These are phyloP conservation scores for Pleuronectes platessa DNA, from an alignment of 2,113 vertebrate species.

Conservation along the genomic window DNA sequence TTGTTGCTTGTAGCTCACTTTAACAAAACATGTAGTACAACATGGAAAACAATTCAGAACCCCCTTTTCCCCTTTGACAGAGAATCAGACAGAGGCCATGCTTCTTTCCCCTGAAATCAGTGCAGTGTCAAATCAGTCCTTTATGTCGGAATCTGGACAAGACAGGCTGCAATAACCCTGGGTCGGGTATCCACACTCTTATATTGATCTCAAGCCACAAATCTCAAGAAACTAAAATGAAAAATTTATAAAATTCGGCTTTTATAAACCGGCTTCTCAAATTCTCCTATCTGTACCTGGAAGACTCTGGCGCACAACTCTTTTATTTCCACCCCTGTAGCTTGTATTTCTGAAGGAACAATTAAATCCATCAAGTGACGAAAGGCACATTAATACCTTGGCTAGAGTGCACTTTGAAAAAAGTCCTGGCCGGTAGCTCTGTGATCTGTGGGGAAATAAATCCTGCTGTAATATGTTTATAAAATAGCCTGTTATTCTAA, in stretches of 20 bases:
- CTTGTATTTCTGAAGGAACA: conserved; percentile 1
- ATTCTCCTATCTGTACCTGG: background rate
- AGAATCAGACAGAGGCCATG: background rate
- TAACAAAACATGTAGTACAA: background rate
- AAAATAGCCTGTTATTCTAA: background rate
- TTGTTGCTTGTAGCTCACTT: background rate
- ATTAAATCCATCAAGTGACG: background rate
- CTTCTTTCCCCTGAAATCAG: no score
- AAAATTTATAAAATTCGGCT: background rate
- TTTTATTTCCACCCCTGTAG: background rate
- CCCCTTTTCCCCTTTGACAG: background rate
- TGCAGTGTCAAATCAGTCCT: no score
- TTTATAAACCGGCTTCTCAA: background rate
- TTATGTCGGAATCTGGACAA: no score
- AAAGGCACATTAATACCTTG: background rate
- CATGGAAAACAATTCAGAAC: background rate
- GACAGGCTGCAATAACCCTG: no score
- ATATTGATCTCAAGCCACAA: background rate
- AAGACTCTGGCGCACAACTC: background rate
- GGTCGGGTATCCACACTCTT: no score
- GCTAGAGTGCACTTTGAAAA: background rate
- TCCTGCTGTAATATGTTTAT: background rate
- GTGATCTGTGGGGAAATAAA: background rate
- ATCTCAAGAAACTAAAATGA: background rate
- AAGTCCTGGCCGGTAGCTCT: background rate